A percentile compares a stretch with the other conserved stretches of the same genome.
Evolutionary conservation across 2,888 invertebrate genomes (phyloP).

Genomic region (Athetis lepigone): DNA sequence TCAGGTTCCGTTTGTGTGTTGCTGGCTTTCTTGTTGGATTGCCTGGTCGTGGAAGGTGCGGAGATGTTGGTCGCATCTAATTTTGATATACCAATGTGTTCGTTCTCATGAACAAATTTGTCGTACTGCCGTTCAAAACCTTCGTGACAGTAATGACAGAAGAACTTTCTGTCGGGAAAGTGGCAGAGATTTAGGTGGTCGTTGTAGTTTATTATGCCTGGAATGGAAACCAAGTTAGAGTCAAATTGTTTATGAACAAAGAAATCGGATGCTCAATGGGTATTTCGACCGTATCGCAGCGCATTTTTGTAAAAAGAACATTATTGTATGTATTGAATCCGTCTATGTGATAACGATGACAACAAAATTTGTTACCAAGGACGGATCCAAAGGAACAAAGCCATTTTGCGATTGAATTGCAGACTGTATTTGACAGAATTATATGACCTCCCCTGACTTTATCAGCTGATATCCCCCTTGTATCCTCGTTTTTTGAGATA

Average conservation of each 20-base stretch:
- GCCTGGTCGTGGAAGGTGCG: constrained; percentile 51
- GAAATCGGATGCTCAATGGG: too few species aligned
- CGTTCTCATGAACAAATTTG: constrained; percentile 80
- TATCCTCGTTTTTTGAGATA: too few species aligned
- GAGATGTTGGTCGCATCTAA: constrained; percentile 60
- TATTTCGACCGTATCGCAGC: too few species aligned
- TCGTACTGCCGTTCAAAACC: constrained; percentile 79
- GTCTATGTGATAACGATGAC: too few species aligned
- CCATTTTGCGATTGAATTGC: too few species aligned
- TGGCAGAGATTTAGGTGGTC: constrained; percentile 85
- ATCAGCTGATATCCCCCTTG: too few species aligned
- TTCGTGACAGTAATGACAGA: constrained; percentile 86
- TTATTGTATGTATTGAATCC: too few species aligned
- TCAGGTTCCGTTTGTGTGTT: constrained; percentile 81
- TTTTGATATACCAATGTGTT: constrained; percentile 81
- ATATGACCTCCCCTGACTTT: too few species aligned
- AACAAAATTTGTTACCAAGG: too few species aligned
- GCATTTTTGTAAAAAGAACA: too few species aligned
- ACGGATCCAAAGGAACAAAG: too few species aligned
- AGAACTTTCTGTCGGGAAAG: constrained; percentile 76
- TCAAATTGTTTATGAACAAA: background rate
- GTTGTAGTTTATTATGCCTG: constrained; percentile 88
- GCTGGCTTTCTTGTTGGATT: constrained; percentile 68
- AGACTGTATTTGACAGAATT: too few species aligned
- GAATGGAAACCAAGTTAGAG: constrained; percentile 26